phyloP scores from a whole-genome alignment of 2,888 invertebrate species.

The Dyspetes luteomarginatus region DNA sequence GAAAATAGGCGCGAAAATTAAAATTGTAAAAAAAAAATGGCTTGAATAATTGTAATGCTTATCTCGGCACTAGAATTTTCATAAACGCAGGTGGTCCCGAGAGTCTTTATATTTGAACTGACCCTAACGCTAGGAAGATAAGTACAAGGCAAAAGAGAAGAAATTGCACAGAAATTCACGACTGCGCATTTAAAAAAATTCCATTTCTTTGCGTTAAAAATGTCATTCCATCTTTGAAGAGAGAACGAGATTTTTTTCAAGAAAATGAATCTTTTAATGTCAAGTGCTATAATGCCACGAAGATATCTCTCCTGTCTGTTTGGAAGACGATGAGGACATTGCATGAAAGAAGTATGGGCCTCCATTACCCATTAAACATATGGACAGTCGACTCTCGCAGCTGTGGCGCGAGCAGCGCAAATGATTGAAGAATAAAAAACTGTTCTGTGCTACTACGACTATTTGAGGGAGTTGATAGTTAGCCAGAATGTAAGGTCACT shows the following conservation, averaged over 20 bases:
- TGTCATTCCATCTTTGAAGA: too few species aligned
- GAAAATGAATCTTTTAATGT: conserved; percentile 56
- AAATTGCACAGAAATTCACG: conserved; percentile 20
- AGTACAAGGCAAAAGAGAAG: background rate
- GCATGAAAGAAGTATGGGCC: conserved; percentile 51
- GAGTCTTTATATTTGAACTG: background rate
- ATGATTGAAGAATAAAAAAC: conserved; percentile 15
- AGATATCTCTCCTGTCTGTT: conserved; percentile 47
- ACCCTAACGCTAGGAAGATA: too few species aligned
- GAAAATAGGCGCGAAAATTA: too few species aligned
- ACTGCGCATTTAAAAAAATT: too few species aligned
- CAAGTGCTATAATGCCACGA: conserved; percentile 63
- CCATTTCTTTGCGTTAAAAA: conserved; percentile 36
- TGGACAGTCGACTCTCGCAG: conserved; percentile 37
- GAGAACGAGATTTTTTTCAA: conserved; percentile 15
- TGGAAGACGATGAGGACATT: conserved; percentile 47
- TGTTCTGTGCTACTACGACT: conserved; percentile 42
- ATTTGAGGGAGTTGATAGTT: conserved; percentile 50
- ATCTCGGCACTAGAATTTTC: background rate
- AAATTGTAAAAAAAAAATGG: too few species aligned
- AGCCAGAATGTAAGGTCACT: conserved; percentile 56
- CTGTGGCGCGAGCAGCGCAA: conserved; percentile 37
- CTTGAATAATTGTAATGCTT: background rate
- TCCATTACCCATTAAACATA: conserved; percentile 57
- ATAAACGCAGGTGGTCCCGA: background rate